Evolutionary conservation across 2,797 vertebrate species (phyloP).

Genomic region (Heteromormyrus szaboi): DNA sequence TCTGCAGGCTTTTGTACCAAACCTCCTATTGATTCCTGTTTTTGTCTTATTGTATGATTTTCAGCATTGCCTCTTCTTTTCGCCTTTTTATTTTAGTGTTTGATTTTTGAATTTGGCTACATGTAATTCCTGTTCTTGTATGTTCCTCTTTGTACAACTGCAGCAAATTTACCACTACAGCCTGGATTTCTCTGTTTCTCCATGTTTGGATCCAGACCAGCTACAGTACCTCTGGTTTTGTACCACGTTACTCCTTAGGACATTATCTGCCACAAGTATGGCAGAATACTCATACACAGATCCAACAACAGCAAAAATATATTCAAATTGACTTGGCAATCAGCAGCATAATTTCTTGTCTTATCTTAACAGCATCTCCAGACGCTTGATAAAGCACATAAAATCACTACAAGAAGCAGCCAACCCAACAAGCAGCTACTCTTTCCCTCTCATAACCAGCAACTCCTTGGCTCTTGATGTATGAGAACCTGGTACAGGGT

Average conservation of each 20-base stretch:
- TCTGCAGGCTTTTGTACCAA: neutral
- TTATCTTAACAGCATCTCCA: neutral
- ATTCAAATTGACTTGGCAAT: neutral
- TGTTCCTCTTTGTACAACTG: neutral
- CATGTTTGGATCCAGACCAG: neutral
- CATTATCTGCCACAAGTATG: neutral
- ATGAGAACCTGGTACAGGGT: neutral
- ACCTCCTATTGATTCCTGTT: neutral
- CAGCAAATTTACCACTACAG: neutral
- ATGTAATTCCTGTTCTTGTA: neutral
- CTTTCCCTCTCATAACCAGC: neutral
- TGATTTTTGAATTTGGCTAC: neutral
- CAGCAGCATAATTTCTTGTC: neutral
- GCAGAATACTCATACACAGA: neutral
- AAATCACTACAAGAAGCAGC: neutral
- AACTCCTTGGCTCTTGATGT: neutral
- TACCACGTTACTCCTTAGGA: neutral
- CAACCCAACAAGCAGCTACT: neutral
- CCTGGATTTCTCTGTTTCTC: neutral
- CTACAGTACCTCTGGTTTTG: neutral
- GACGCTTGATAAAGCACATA: neutral
- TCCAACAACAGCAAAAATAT: neutral
- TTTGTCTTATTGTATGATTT: neutral
- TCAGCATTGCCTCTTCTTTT: neutral
- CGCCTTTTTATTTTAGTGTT: neutral